Conservation (phyloP, 2,888 invertebrate species). For the Dryobotodes eremita region DNA sequence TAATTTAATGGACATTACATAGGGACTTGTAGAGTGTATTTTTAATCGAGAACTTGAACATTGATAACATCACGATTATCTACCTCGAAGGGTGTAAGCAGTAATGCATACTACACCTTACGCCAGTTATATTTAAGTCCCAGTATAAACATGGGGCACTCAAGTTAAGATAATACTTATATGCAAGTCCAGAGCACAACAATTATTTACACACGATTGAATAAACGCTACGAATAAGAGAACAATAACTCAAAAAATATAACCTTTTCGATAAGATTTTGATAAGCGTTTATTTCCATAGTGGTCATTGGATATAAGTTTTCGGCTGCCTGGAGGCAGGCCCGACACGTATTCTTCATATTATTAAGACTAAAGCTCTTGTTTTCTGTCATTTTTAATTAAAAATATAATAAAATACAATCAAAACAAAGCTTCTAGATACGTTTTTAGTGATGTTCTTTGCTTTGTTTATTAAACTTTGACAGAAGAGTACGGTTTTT, state of each 20-base stretch:
- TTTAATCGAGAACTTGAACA: no score
- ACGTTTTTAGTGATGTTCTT: conserved; percentile 43
- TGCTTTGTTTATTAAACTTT: conserved; percentile 22
- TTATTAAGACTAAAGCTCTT: conserved; percentile 40
- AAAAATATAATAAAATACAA: neutral
- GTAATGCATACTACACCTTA: neutral
- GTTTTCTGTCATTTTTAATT: conserved; percentile 65
- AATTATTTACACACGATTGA: neutral
- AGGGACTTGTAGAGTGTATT: no score
- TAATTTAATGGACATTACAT: no score
- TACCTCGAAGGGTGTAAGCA: neutral
- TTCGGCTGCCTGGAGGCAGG: conserved; percentile 72
- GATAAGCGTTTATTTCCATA: conserved; percentile 71
- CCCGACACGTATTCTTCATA: conserved; percentile 70
- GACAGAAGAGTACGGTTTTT: conserved; percentile 30
- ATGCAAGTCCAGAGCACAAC: neutral
- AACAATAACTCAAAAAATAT: conserved; percentile 28
- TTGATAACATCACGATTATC: neutral
- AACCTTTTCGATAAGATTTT: conserved; percentile 72
- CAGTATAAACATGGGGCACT: neutral
- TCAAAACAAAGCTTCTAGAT: conserved; percentile 31
- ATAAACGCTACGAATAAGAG: neutral
- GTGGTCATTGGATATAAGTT: conserved; percentile 71
- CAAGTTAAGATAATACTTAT: neutral
- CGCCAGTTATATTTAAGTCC: neutral